Evolutionary conservation across 92 coral and sea anemone genomes (phyloP), one percentile per base, ranked within the genome.

Genomic region (Parazoanthus atlanticus): DNA sequence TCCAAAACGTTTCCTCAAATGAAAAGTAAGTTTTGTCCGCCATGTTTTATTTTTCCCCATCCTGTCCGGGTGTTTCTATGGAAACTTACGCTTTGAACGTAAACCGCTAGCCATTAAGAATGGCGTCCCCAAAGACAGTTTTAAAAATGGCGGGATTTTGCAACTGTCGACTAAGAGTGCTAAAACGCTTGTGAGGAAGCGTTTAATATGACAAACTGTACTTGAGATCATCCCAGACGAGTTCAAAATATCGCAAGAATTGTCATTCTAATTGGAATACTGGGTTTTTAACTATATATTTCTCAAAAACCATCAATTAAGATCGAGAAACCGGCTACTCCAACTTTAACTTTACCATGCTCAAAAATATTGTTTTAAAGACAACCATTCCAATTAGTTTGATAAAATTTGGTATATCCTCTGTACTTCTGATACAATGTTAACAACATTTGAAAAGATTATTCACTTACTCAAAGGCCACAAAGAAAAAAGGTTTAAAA

Each of bases 321-420:
- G 23, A 52, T 80, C 84, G 28, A 80, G 67, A 54, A 80, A 52
- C 3, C 67, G 2, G 38, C 43, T 26, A 28, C 32, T 80, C n/a
- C 28, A 56, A 52, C 23, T 64, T 80, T 15, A 36, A 64, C 46
- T 16, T 80, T 31, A 33, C 70, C 12, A 52, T 54, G 26, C 84
- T 79, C 72, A 54, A 12, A 80, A 52, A 52, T 16, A 19, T 80
- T 33, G 47, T 49, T 1, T 58, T 80, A 80, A 80, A 64, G 21
- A 80, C 84, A 80, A 52, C 71, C 84, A 80, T 80, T 80, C 84
- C 84, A 80, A 64, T 80, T 80, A 80, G 84, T 80, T 80, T 52
- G 0, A 54, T 64, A 5, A 56, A 80, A 52, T 54, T 58, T 61
- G 84, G 66, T 64, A 56, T 80, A 52, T 80, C 73, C 15, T 17